Percentiles rank a stretch among this genome's conserved stretches.
phyloP scores from a whole-genome alignment of 2,113 vertebrate species.

The Thymallus thymallus region DNA sequence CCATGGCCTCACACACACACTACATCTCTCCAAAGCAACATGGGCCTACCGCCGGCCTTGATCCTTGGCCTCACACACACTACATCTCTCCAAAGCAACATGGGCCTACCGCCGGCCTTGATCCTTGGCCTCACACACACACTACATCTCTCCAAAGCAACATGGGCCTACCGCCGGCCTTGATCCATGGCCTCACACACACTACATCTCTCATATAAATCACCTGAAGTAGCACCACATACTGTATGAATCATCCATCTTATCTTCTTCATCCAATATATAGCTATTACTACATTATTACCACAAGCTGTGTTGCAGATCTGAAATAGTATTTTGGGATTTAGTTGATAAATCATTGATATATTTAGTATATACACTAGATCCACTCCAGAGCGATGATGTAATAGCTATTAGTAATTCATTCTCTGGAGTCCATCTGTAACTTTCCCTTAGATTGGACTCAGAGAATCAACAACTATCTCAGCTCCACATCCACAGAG shows the following conservation, averaged over 20 bases:
- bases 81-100: neutral
- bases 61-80: neutral
- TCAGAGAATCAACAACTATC: no score
- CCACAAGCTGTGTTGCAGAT: neutral
- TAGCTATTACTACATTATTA: neutral
- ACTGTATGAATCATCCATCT: no score
- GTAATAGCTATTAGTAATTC: neutral
- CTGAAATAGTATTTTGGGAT: neutral
- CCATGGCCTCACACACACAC: neutral
- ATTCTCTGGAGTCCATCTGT: no score
- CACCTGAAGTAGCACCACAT: neutral
- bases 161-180: neutral
- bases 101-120: neutral
- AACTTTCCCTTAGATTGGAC: no score
- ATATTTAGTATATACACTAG: no score
- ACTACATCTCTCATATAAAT: neutral
- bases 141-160: neutral
- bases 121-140: neutral
- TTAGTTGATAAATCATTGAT: neutral
- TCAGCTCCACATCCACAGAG: no score
- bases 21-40: neutral
- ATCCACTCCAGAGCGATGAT: neutral
- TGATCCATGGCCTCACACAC: neutral
- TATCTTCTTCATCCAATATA: neutral
- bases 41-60: neutral